These are phyloP conservation scores for Baronia brevicornis DNA, from an alignment of 2,888 invertebrate species.

Conservation along the genomic window DNA sequence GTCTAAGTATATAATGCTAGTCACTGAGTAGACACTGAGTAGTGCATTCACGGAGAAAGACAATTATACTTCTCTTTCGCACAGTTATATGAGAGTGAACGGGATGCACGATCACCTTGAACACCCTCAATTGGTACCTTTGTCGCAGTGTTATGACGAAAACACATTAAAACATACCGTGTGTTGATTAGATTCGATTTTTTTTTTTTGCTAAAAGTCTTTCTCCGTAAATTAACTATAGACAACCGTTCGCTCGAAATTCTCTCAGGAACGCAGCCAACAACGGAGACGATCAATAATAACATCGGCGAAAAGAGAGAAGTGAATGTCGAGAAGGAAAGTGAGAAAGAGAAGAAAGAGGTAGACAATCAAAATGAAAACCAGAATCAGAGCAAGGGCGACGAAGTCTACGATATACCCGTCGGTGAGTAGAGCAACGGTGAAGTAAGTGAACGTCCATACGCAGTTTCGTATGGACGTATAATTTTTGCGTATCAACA, in stretches of 20 bases:
- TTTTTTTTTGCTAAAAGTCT: not conserved
- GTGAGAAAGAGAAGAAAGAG: conserved; percentile 41
- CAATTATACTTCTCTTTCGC: too few species aligned
- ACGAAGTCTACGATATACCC: conserved; percentile 68
- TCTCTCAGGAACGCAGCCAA: conserved; percentile 57
- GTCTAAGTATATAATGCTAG: too few species aligned
- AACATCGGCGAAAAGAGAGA: conserved; percentile 46
- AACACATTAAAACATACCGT: too few species aligned
- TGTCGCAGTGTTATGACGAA: too few species aligned
- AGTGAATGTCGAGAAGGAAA: conserved; percentile 25
- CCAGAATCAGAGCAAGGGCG: conserved; percentile 41
- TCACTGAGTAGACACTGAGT: too few species aligned
- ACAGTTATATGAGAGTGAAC: too few species aligned
- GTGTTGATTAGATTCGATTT: not conserved
- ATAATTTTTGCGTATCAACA: too few species aligned
- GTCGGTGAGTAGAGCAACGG: conserved; percentile 51
- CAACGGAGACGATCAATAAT: conserved; percentile 47
- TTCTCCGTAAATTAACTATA: conserved; percentile 16
- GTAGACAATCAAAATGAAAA: conserved; percentile 41
- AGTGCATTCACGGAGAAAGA: too few species aligned
- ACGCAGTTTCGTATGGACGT: too few species aligned
- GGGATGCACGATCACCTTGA: too few species aligned
- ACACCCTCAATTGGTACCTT: too few species aligned
- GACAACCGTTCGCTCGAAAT: conserved; percentile 27
- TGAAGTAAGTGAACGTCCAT: too few species aligned